A percentile compares a stretch with the other conserved stretches of the same genome.
Conservation (phyloP, 2,113 vertebrate species). For the Sitta europaea region DNA sequence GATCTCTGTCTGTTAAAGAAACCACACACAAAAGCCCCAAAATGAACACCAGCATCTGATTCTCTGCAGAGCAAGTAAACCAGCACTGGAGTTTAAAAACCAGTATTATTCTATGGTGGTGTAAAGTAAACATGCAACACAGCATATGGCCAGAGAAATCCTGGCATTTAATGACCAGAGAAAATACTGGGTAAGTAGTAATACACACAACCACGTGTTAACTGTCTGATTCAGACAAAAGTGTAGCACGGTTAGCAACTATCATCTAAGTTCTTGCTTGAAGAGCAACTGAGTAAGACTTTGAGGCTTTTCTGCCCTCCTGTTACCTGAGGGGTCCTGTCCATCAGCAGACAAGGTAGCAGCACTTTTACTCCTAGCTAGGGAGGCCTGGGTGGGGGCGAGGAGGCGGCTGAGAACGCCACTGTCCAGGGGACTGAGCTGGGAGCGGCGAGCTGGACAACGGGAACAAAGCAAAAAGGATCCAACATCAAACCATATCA, state of each 20-base stretch:
- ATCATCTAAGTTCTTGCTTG: neutral
- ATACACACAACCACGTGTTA: neutral
- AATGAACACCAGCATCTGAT: neutral
- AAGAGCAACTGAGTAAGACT: neutral
- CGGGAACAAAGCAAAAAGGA: constrained; percentile 72
- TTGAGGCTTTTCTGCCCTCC: constrained; percentile 13
- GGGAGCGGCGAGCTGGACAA: constrained; percentile 79
- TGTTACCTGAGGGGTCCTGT: constrained; percentile 87
- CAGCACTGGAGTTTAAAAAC: neutral
- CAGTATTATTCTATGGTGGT: neutral
- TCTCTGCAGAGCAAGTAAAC: neutral
- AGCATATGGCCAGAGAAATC: neutral
- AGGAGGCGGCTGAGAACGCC: constrained; percentile 87
- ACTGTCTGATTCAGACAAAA: neutral
- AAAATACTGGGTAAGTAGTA: neutral
- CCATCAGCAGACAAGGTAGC: constrained; percentile 82
- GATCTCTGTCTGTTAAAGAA: neutral
- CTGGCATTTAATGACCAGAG: neutral
- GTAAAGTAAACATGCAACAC: neutral
- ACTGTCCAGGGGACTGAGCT: constrained; percentile 80
- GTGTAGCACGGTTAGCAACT: neutral
- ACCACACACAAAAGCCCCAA: neutral
- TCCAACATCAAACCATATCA: constrained; percentile 50
- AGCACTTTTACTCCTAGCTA: constrained; percentile 93
- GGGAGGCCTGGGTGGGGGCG: constrained; percentile 87